phyloP scores from a whole-genome alignment of 2,888 invertebrate species.

The Agrypnus murinus region DNA sequence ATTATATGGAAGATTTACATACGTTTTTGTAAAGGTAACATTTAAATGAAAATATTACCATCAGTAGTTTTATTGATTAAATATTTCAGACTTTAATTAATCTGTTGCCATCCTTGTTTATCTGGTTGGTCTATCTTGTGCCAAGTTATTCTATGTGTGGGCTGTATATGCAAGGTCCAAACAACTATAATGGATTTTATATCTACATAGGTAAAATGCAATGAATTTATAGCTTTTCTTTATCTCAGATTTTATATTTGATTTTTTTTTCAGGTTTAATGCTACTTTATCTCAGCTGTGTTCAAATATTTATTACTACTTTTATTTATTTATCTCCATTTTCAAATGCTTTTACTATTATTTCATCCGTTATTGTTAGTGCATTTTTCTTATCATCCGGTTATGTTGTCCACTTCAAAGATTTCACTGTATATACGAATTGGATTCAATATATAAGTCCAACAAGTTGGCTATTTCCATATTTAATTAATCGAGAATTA shows the following conservation, averaged over 20 bases:
- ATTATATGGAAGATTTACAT: conserved; percentile 86
- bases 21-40: conserved; percentile 86
- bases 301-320: conserved; percentile 81
- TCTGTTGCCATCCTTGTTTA: conserved; percentile 83
- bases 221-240: no score
- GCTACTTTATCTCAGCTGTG: conserved; percentile 80
- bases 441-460: conserved; percentile 84
- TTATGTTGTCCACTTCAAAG: conserved; percentile 80
- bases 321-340: conserved; percentile 80
- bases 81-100: conserved; percentile 82
- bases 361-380: conserved; percentile 77
- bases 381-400: conserved; percentile 79
- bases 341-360: conserved; percentile 77
- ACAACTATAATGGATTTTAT: conserved; percentile 81
- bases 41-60: neutral
- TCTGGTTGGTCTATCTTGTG: conserved; percentile 89
- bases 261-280: conserved; percentile 78
- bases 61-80: conserved; percentile 14
- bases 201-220: conserved; percentile 81
- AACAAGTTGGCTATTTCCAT: conserved; percentile 82
- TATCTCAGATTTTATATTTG: no score
- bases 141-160: conserved; percentile 94
- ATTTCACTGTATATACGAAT: conserved; percentile 78
- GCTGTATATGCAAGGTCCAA: conserved; percentile 81
- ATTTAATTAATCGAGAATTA: conserved; percentile 79